Conservation (phyloP, 2,888 invertebrate species). For the Cheilosia grossa region DNA sequence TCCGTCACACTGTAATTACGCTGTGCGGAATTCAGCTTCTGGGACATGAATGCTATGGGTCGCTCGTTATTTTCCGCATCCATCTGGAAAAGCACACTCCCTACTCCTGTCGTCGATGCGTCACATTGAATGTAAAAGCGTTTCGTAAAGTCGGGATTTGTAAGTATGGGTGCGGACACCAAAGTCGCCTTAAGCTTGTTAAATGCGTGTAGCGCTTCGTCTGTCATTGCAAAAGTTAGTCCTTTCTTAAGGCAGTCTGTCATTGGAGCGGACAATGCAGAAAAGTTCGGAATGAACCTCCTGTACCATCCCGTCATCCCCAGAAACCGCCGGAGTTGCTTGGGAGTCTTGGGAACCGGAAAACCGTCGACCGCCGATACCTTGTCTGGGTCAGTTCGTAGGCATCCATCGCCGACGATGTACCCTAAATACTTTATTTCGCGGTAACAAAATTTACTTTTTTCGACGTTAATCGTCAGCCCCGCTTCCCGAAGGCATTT, state of each 20-base stretch:
- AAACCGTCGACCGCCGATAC: background rate
- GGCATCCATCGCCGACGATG: slow-evolving; percentile 6
- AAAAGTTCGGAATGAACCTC: too few relatives aligned
- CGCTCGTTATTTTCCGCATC: background rate
- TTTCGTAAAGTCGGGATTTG: background rate
- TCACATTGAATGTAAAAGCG: slow-evolving; percentile 1
- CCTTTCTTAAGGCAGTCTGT: slow-evolving; percentile 2
- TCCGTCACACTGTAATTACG: background rate
- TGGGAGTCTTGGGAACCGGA: slow-evolving; percentile 4
- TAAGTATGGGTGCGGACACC: background rate
- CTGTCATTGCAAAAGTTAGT: background rate
- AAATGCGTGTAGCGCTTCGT: slow-evolving; percentile 10
- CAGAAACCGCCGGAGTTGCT: background rate
- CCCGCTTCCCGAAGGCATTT: background rate
- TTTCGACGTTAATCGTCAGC: background rate
- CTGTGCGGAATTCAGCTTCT: background rate
- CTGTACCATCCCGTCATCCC: background rate
- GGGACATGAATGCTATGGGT: background rate
- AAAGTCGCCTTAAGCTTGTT: background rate
- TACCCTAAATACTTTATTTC: slow-evolving; percentile 14
- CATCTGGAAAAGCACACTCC: background rate
- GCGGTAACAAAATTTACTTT: background rate
- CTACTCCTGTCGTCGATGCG: too few relatives aligned
- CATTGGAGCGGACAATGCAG: background rate
- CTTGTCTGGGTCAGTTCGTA: background rate